Evolutionary conservation across 35 echinoderm and acorn worm species (phyloP).

Genomic region (Patiria miniata): DNA sequence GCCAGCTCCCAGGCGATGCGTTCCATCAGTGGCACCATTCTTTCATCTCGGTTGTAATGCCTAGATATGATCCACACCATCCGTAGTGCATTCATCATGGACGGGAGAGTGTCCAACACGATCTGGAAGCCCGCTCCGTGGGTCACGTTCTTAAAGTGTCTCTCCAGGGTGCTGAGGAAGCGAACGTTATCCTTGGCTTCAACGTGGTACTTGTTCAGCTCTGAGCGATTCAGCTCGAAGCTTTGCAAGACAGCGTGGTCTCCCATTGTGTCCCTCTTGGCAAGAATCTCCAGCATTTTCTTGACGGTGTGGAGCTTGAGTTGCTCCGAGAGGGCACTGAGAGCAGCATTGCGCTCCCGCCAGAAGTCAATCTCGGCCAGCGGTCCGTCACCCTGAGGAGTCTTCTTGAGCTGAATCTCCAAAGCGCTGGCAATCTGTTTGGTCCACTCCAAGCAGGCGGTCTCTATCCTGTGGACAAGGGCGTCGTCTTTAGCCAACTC

Average conservation of each 20-base stretch:
- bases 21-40: constrained; percentile 99
- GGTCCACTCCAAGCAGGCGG: constrained; percentile 88
- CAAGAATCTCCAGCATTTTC: constrained; percentile 89
- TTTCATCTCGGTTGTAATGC: constrained; percentile 98
- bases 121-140: constrained; percentile 97
- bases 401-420: constrained; percentile 93
- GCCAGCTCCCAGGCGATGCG: constrained; percentile 97
- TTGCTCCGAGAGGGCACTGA: constrained; percentile 94
- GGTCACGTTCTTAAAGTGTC: constrained; percentile 98
- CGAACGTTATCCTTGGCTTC: constrained; percentile 99
- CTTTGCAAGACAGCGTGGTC: constrained; percentile 96
- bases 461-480: constrained; percentile 80
- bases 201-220: constrained; percentile 95
- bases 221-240: constrained; percentile 90
- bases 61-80: constrained; percentile 99
- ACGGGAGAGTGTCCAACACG: constrained; percentile 94
- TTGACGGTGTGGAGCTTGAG: constrained; percentile 85
- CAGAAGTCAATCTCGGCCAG: constrained; percentile 98
- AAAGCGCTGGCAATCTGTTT: constrained; percentile 87
- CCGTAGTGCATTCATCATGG: constrained; percentile 98
- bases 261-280: constrained; percentile 84
- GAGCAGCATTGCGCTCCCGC: constrained; percentile 89
- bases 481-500: constrained; percentile 86
- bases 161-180: constrained; percentile 92
- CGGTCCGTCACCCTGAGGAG: constrained; percentile 90